Base-by-base conservation (phyloP, 2,797 vertebrate species). In the Oceanodroma leucorhoa region DNA sequence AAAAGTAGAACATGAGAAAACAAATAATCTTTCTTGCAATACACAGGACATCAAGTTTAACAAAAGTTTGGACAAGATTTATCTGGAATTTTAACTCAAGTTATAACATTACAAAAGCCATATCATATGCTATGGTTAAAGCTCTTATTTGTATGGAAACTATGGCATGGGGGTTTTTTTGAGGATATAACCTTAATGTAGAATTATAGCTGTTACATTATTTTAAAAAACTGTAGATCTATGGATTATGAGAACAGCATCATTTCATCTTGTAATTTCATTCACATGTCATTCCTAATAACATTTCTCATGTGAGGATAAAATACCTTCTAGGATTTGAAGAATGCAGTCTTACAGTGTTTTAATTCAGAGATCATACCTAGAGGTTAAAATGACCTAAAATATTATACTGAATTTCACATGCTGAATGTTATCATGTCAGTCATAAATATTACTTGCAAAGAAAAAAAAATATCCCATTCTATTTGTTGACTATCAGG, bases 151-250 rank as follows among this genome's bases (percentile, higher is more conserved):
- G 6, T 10, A 48, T 4, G 17, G 17, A 11, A 84, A 67, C 4
- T 51, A 26, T 2, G 46, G 1, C 11, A 29, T 61, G 8, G 10
- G 9, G 4, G 1, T 2, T 19, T 83, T 54, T 55, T 32, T 5
- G 1, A 57, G 6, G 20, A 15, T 46, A 58, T 46, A 77, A 65
- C 5, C 2, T 70, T 45, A 48, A 29, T 16, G 26, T 24, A 50
- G 7, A 22, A 58, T 55, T 58, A n/a, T 4, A 30, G 4, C 14
- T 57, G 79, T 65, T 75, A 7, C 13, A 9, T 12, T 64, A 30
- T 55, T 67, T 77, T 14, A 26, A 89, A 83, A 67, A 64, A 70
- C n/a, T 66, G 2, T 48, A 90, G 14, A 46, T 32, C 6, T 81
- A 13, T 38, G n/a, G 23, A 30, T 69, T 61, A 54, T 46, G 18